Evolutionary conservation across 2,888 invertebrate species (phyloP), one percentile per base, ranked within the genome.

Genomic region (Pilophorus perplexus): DNA sequence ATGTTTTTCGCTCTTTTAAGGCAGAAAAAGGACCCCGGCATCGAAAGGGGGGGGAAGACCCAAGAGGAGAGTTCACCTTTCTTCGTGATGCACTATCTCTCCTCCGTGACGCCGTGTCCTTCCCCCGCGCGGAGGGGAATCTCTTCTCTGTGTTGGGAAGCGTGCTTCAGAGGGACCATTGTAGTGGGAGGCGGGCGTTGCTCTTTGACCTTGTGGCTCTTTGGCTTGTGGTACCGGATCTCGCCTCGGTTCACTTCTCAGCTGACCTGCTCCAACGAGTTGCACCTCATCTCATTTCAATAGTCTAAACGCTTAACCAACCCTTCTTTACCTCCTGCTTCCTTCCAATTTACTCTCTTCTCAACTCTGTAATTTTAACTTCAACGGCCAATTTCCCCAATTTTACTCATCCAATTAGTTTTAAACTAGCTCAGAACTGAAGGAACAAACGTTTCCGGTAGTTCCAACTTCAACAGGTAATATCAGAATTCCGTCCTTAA

Each of bases 161-260:
- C 55, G 55, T 55, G 55, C 37, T 55, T 55, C 38, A 38, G 20
- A 23, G 25, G 55, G 38, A n/a, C 55, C 37, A 23, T 33, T 55
- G 38, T 55, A 55, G 55, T 38, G 55, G 55, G 55, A 55, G 55
- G 55, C 55, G 55, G 55, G 38, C 55, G 55, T 55, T 55, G 55
- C 28, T 55, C 55, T 55, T 20, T 55, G 55, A 55, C 55, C 55
- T 55, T 55, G n/a, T n/a, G n/a, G n/a, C n/a, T n/a, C n/a, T n/a
- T n/a, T n/a, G n/a, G 55, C 55, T 55, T 55, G 38, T 55, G 55
- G 55, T 55, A 55, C 55, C 55, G 55, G 55, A 55, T 55, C 55
- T 38, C 55, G 37, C 55, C 38, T 55, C 55, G 55, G 55, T 55
- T 55, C 55, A 55, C 55, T 55, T 55, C 55, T 55, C 55, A 55